Base-by-base conservation (phyloP, 2,113 vertebrate genomes). In the Reinhardtius hippoglossoides region DNA sequence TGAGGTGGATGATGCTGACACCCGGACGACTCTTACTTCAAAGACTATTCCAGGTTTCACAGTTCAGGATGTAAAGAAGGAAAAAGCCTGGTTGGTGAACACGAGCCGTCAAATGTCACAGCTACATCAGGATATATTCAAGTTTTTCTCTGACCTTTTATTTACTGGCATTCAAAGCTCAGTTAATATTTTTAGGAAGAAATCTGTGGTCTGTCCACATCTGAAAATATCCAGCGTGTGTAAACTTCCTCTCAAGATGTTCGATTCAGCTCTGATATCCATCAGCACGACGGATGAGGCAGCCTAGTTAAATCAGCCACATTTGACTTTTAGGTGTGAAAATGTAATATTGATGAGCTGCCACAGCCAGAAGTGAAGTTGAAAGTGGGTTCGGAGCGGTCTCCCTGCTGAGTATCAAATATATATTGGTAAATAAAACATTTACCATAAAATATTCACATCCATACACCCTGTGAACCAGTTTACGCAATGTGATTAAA, bases 381-480 rank as follows among this genome's bases (percentile, higher is more conserved):
- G 59, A 78, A 88, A 74, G 61, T 54, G 4, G 14, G 18, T 66
- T 64, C 68, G 55, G 59, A 77, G 61, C 31, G 1, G 20, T 37
- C 20, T 73, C 78, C 74, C 78, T 50, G 71, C 74, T 62, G 81
- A 83, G 67, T 63, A 81, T 87, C 84, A 20, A 63, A 91, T 87
- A 82, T 77, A 87, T 83, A 66, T 80, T 71, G 12, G 75, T 90
- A 87, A 91, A 92, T 91, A 90, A 91, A 90, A 86, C 76, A 92
- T 89, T 74, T 58, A 4, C 20, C 52, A 89, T 89, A 0, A 92
- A 93, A 90, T 91, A 86, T 84, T 89, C 42, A 89, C 27, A 0
- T 69, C 20, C 63, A 26, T 77, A 80, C 76, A 83, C 70, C 64
- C 71, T 7, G 20, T 82, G 71, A 88, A 91, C 80, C 86, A 78